Percentiles rank a stretch among this genome's conserved stretches.
Conservation (phyloP, 2,797 vertebrate species). For the Anas bahamensis region DNA sequence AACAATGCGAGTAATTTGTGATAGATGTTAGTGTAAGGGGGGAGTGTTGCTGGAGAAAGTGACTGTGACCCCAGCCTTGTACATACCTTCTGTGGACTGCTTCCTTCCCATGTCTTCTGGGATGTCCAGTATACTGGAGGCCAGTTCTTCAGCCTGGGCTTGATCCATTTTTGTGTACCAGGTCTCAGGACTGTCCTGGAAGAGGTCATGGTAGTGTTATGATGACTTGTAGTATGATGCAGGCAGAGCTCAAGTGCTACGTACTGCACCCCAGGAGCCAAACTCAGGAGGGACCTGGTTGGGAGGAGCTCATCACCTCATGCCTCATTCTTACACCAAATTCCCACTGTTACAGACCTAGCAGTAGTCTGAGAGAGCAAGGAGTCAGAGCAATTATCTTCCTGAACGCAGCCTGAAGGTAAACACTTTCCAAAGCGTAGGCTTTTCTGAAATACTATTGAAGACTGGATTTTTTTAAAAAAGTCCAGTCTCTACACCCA, state of each 20-base stretch:
- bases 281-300: neutral
- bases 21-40: too few species aligned
- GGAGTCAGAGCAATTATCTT: neutral
- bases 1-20: neutral
- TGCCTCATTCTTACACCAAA: neutral
- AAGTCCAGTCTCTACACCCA: neutral
- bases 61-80: neutral
- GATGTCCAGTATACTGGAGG: conserved; percentile 67
- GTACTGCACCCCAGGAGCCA: neutral
- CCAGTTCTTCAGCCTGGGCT: conserved; percentile 80
- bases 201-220: neutral
- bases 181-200: conserved; percentile 78
- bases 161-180: conserved; percentile 81
- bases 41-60: neutral
- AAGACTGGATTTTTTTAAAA: neutral
- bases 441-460: neutral
- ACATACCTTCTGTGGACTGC: neutral
- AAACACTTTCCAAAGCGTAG: neutral
- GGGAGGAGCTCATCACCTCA: neutral
- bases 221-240: neutral
- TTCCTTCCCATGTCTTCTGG: conserved; percentile 1
- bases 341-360: neutral
- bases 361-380: neutral
- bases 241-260: too few species aligned
- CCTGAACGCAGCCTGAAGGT: neutral